Evolutionary conservation across 2,113 vertebrate genomes (phyloP).

Genomic region (Actinemys pallida): DNA sequence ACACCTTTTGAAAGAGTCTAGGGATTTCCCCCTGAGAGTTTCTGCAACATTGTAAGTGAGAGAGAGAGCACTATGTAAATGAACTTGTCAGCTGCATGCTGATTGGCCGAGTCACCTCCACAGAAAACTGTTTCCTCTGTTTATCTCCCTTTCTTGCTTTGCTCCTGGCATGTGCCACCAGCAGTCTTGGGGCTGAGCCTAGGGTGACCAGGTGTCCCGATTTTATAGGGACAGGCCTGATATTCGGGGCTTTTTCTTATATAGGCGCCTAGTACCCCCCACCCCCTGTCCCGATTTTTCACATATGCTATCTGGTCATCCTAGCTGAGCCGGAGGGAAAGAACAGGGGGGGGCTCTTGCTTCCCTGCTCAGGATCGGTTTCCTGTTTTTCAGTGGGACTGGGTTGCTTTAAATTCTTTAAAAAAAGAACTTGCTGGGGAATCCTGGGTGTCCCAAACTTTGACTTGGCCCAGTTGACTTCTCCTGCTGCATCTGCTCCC

Average conservation of each 20-base stretch:
- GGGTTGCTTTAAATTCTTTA: too few relatives aligned
- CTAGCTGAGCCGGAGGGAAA: background rate
- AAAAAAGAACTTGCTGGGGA: too few relatives aligned
- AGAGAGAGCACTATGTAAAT: background rate
- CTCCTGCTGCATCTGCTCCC: too few relatives aligned
- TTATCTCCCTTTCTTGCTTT: background rate
- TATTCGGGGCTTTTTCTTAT: too few relatives aligned
- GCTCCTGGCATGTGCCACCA: background rate
- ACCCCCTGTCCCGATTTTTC: too few relatives aligned
- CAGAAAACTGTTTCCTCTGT: background rate
- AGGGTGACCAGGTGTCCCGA: too few relatives aligned
- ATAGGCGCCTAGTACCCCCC: too few relatives aligned
- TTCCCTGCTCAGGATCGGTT: background rate
- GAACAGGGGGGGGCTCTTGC: background rate
- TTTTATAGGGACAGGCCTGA: too few relatives aligned
- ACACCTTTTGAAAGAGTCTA: background rate
- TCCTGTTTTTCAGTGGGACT: too few relatives aligned
- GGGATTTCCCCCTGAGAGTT: background rate
- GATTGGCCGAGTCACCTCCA: background rate
- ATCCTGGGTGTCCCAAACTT: too few relatives aligned
- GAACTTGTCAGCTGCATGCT: background rate
- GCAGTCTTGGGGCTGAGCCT: background rate
- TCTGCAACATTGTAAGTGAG: background rate
- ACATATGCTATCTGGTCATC: too few relatives aligned
- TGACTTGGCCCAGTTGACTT: too few relatives aligned